These are phyloP conservation scores for Tachina grossa DNA, from an alignment of 2,888 invertebrate genomes.

Conservation along the genomic window DNA sequence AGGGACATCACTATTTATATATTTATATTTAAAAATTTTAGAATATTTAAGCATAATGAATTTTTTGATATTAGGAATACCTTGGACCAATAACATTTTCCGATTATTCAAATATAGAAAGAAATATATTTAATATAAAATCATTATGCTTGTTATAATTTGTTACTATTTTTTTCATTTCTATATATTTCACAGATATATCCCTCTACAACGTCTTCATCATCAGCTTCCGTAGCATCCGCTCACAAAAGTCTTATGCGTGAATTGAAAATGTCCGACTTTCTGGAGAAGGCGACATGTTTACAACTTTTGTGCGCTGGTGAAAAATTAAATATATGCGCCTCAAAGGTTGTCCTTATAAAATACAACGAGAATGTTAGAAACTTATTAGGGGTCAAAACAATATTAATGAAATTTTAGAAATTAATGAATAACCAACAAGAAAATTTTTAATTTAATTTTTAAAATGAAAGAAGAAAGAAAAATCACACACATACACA, in stretches of 20 bases:
- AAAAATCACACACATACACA: slow-evolving; percentile 40
- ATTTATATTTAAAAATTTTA: too few relatives aligned
- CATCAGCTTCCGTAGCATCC: slow-evolving; percentile 79
- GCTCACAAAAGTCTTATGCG: slow-evolving; percentile 83
- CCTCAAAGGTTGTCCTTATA: slow-evolving; percentile 91
- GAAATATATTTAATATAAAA: neutral
- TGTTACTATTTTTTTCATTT: slow-evolving; percentile 8
- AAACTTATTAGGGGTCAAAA: slow-evolving; percentile 91
- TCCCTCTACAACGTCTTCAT: slow-evolving; percentile 80
- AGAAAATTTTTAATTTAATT: slow-evolving; percentile 80
- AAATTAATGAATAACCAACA: slow-evolving; percentile 55
- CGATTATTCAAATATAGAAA: neutral
- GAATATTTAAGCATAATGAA: too few relatives aligned
- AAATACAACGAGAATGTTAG: slow-evolving; percentile 92
- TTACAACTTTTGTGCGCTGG: slow-evolving; percentile 90
- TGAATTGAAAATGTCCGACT: slow-evolving; percentile 91
- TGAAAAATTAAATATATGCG: slow-evolving; percentile 90
- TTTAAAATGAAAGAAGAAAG: slow-evolving; percentile 80
- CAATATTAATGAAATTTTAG: slow-evolving; percentile 87
- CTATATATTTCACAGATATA: slow-evolving; percentile 77
- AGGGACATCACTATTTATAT: too few relatives aligned
- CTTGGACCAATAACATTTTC: too few relatives aligned
- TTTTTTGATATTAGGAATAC: too few relatives aligned
- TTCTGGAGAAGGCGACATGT: slow-evolving; percentile 91
- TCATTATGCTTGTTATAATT: neutral